Conservation (phyloP, 2,888 invertebrate species). For the Callinectes sapidus region DNA sequence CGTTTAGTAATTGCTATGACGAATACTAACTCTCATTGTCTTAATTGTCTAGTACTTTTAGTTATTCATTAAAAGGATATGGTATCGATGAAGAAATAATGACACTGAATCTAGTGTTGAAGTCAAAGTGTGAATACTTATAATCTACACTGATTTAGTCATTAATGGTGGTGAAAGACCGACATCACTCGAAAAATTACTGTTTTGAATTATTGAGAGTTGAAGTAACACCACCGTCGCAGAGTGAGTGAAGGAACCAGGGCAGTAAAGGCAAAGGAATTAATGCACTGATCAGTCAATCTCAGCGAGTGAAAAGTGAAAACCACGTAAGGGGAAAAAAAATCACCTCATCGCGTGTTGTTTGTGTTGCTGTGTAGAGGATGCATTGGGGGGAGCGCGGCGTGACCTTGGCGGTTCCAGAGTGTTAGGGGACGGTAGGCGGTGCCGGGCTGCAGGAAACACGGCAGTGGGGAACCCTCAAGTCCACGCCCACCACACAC, state of each 20-base stretch:
- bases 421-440: constrained; percentile 1
- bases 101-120: too few species aligned
- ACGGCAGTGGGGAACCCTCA: neutral
- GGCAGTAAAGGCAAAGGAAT: neutral
- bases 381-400: neutral
- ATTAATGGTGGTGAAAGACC: neutral
- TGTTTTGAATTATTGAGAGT: neutral
- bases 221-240: neutral
- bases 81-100: too few species aligned
- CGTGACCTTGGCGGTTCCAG: constrained; percentile 19
- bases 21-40: neutral
- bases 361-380: neutral
- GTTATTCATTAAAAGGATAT: too few species aligned
- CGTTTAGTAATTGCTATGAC: neutral
- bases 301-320: neutral
- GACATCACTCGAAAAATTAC: neutral
- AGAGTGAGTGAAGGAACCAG: neutral
- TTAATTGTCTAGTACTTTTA: neutral
- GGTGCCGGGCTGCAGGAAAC: constrained; percentile 32
- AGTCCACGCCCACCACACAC: neutral
- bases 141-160: neutral
- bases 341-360: neutral
- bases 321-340: neutral
- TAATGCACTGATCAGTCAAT: neutral
- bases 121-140: too few species aligned